Base-by-base conservation (phyloP, 2,797 vertebrate species). In the Sandelia bainsii region DNA sequence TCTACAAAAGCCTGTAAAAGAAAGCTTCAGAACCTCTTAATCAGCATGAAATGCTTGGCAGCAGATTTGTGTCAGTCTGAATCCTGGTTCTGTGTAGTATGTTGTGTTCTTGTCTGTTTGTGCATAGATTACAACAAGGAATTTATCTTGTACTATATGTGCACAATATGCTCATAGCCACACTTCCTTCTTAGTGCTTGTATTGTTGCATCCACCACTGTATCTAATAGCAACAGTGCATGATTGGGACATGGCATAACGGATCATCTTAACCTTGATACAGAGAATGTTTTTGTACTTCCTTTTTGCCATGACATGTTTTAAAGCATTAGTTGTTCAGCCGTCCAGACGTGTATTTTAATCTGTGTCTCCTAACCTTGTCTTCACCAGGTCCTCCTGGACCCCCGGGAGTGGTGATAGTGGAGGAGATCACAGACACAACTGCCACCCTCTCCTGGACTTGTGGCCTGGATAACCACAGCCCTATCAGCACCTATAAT, bases 381-480 rank as follows among this genome's bases (percentile, higher is more conserved):
- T 68, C 54, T 29, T 77, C 77, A 65, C 72, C 84, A 99, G 98
- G 98, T 84, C 98, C 98, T 69, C 98, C 98, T 3, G 97, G 98
- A 34, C 95, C 98, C 44, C 98, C 98, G 40, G 97, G 97, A 72
- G 93, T 99, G 82, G 97, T 99, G 81, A 99, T 99, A 60, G 96
- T 99, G 82, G 98, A 99, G 85, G 98, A 99, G 89, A 98, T 99
- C 88, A 98, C 96, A 0, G 97, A 98, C 34, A 95, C 79, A 69
- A 97, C 96, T 1, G 98, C 97, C 68, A 99, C 97, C 3, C 93
- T 99, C 58, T 99, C 98, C 50, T 99, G 98, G 98, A 96, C 95
- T 42, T 94, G 96, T 6, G 96, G 97, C 2, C 92, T 96, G 52
- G 97, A 99, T 92, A 99, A 99, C 91, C 97, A 99, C 94, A 99